Conservation (phyloP, 2,888 invertebrate genomes). For the Callyntrura sp. region DNA sequence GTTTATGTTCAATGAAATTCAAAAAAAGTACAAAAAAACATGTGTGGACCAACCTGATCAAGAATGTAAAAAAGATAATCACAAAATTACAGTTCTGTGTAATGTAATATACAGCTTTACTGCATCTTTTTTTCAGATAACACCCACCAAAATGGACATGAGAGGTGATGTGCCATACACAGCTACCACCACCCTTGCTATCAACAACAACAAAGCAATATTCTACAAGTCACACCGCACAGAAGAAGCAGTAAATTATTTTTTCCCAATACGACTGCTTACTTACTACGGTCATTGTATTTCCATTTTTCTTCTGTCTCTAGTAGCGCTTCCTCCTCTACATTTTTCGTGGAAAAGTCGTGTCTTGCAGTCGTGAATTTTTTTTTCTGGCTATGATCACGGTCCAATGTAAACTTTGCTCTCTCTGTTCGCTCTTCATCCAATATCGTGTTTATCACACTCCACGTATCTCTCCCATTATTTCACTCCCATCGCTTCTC, state of each 20-base stretch:
- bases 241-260: not conserved
- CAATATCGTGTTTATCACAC: not conserved
- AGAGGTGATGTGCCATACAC: too few relatives aligned
- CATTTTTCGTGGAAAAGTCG: conserved; percentile 38
- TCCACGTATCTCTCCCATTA: not conserved
- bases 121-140: not conserved
- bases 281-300: not conserved
- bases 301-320: not conserved
- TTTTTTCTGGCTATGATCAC: not conserved
- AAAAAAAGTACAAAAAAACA: not conserved
- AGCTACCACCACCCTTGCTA: too few relatives aligned
- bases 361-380: conserved; percentile 35
- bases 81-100: conserved; percentile 8
- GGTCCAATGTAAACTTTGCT: conserved; percentile 15
- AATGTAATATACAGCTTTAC: conserved; percentile 10
- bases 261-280: not conserved
- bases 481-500: not conserved
- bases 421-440: not conserved
- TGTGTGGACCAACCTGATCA: conserved; percentile 1
- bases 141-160: conserved; percentile 25
- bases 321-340: too few relatives aligned
- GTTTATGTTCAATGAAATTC: not conserved
- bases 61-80: not conserved
- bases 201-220: too few relatives aligned
- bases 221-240: too few relatives aligned